Conservation (phyloP, 2,113 vertebrate genomes). For the Corvus cornix region DNA sequence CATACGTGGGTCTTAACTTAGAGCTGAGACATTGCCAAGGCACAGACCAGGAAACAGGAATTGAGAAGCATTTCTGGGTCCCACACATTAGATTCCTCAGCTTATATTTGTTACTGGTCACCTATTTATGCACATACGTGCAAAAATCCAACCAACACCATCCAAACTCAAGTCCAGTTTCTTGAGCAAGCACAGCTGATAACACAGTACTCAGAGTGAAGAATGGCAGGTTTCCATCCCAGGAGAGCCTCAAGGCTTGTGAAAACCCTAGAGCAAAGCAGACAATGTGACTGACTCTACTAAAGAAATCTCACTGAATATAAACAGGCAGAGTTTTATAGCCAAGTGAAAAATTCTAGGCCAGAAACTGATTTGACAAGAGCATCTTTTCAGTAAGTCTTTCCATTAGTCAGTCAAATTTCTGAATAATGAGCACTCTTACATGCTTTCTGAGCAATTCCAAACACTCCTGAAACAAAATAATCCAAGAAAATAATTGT, state of each 20-base stretch:
- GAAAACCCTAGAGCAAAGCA: not conserved
- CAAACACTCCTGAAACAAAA: not conserved
- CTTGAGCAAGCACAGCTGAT: not conserved
- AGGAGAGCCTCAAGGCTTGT: not conserved
- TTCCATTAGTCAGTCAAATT: not conserved
- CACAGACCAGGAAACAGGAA: not conserved
- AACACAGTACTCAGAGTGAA: not conserved
- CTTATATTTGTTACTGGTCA: not conserved
- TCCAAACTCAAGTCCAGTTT: not conserved
- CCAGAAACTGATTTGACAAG: not conserved
- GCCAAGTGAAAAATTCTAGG: not conserved
- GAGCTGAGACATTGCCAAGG: not conserved
- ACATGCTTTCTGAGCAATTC: not conserved
- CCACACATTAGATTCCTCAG: too few species aligned
- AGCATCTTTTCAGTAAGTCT: not conserved
- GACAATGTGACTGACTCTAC: fast-evolving
- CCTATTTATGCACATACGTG: fast-evolving
- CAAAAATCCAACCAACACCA: not conserved
- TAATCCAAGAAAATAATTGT: not conserved
- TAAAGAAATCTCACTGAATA: not conserved
- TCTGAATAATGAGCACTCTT: not conserved
- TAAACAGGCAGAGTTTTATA: not conserved
- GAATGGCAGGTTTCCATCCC: not conserved
- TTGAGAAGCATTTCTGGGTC: not conserved
- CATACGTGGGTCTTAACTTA: not conserved